Evolutionary conservation across 2,797 vertebrate species (phyloP).

Genomic region (Eulemur rubriventer): DNA sequence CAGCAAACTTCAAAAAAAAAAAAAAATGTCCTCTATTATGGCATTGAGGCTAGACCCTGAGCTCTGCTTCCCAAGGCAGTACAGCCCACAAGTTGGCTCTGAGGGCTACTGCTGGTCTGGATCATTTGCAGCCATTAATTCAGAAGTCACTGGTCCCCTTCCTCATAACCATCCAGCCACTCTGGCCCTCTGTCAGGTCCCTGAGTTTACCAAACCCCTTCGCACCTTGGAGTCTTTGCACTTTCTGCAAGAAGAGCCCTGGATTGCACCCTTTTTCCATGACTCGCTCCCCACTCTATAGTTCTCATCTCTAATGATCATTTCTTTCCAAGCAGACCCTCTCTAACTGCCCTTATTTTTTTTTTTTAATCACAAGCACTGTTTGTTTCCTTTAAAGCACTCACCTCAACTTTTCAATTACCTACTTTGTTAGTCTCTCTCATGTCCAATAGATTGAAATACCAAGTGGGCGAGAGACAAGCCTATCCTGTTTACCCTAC

Average conservation of each 20-base stretch:
- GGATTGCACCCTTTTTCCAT: accelerated
- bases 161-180: accelerated
- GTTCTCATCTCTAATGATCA: background rate
- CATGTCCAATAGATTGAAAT: background rate
- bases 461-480: background rate
- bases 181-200: background rate
- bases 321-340: background rate
- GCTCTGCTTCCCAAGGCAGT: background rate
- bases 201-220: background rate
- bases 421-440: background rate
- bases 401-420: background rate
- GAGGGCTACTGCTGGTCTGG: background rate
- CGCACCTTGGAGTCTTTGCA: background rate
- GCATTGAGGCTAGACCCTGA: background rate
- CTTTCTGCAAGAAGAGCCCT: background rate
- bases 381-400: background rate
- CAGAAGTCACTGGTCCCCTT: background rate
- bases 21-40: background rate
- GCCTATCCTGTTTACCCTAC: background rate
- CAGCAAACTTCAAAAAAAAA: background rate
- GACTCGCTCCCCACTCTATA: background rate
- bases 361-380: background rate
- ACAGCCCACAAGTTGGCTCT: background rate
- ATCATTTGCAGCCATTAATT: too few relatives aligned
- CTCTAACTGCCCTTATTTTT: background rate